These are phyloP conservation scores for Lophotriccus pileatus DNA, from an alignment of 2,797 vertebrate species.

Conservation along the genomic window DNA sequence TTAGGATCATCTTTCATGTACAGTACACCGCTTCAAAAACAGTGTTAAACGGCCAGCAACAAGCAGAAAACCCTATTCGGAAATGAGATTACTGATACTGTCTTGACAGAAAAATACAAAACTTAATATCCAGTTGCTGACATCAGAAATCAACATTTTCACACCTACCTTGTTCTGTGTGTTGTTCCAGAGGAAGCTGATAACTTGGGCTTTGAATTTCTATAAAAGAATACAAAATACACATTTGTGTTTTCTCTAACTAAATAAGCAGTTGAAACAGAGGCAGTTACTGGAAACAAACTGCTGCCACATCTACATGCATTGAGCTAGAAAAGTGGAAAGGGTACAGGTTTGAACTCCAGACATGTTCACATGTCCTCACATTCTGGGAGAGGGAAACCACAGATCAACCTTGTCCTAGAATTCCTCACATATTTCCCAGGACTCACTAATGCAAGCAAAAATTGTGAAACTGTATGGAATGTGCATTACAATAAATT, in stretches of 20 bases:
- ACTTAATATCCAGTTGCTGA: background rate
- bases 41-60: background rate
- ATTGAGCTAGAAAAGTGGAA: background rate
- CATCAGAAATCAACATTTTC: background rate
- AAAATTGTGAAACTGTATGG: background rate
- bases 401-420: background rate
- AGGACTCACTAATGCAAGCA: background rate
- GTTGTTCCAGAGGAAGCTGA: constrained; percentile 89
- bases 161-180: constrained; percentile 80
- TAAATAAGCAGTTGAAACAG: background rate
- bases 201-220: constrained; percentile 88
- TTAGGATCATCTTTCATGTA: background rate
- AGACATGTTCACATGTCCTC: background rate
- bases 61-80: background rate
- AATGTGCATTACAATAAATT: background rate
- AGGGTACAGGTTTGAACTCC: background rate
- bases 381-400: background rate
- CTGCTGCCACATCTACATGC: background rate
- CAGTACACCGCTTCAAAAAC: background rate
- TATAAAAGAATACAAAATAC: constrained; percentile 55
- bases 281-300: background rate
- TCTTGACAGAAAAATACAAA: background rate
- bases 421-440: background rate
- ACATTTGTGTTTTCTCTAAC: background rate
- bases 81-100: background rate